These are phyloP conservation scores for Cryptotermes secundus DNA, from an alignment of 1,140 invertebrate species.

Conservation along the genomic window DNA sequence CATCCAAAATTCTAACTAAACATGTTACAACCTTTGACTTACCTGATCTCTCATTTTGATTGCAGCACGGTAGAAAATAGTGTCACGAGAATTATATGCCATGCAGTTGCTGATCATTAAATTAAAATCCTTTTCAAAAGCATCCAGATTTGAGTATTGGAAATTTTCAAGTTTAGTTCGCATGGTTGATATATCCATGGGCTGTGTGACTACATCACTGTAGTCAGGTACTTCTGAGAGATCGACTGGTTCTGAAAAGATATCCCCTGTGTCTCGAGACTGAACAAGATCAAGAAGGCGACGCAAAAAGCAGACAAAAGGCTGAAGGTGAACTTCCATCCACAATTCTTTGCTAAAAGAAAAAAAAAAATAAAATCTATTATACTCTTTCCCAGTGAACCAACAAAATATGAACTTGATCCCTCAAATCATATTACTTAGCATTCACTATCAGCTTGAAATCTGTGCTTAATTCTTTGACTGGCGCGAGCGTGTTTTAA, in stretches of 20 bases:
- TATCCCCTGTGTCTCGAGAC: slow-evolving; percentile 78
- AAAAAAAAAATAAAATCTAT: slow-evolving; percentile 16
- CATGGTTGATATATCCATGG: slow-evolving; percentile 97
- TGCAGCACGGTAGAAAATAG: slow-evolving; percentile 72
- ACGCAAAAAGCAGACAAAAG: slow-evolving; percentile 74
- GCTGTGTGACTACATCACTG: slow-evolving; percentile 77
- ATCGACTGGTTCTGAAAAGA: slow-evolving; percentile 93
- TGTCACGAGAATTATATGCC: slow-evolving; percentile 75
- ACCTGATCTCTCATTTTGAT: slow-evolving; percentile 83
- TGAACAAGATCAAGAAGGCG: slow-evolving; percentile 75
- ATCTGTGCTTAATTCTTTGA: no score
- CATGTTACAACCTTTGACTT: slow-evolving; percentile 29
- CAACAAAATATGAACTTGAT: no score
- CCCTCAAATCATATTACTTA: no score
- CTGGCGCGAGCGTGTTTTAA: no score
- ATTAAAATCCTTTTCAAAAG: slow-evolving; percentile 86
- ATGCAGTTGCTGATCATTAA: slow-evolving; percentile 94
- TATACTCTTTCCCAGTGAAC: no score
- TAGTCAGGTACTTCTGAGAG: slow-evolving; percentile 73
- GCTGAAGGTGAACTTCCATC: slow-evolving; percentile 76
- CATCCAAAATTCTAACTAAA: not conserved
- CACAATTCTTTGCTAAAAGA: slow-evolving; percentile 75
- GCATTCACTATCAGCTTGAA: no score
- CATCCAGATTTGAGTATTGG: slow-evolving; percentile 72
- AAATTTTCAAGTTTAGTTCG: slow-evolving; percentile 57